Conservation (phyloP, 2,113 vertebrate genomes). For the Myrmecophaga tridactyla region DNA sequence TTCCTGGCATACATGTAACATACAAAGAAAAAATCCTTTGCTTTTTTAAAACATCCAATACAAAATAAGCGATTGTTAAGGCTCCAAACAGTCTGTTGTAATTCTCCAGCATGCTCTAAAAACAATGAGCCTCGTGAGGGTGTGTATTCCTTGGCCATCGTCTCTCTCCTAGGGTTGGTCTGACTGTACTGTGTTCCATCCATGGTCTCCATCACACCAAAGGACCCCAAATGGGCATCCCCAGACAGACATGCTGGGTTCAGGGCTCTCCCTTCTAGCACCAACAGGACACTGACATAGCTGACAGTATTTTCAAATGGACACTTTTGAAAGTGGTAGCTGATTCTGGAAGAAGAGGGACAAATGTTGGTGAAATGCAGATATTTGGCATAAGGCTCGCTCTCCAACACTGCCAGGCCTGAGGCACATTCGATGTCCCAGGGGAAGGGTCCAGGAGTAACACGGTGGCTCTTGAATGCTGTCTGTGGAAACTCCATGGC, state of each 20-base stretch:
- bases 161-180: not conserved
- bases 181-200: constrained; percentile 37
- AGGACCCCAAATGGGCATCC: not conserved
- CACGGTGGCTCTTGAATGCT: not conserved
- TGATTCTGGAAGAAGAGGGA: not conserved
- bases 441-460: not conserved
- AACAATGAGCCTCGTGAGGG: constrained; percentile 62
- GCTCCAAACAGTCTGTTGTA: constrained; percentile 75
- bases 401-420: not conserved
- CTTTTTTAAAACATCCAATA: constrained; percentile 69
- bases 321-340: not conserved
- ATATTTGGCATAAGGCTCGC: not conserved
- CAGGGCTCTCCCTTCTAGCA: not conserved
- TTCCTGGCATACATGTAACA: constrained; percentile 72
- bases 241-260: not conserved
- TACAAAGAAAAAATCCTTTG: constrained; percentile 59
- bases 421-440: not conserved
- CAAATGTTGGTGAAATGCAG: not conserved
- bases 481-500: not conserved
- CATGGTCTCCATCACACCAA: not conserved
- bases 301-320: not conserved
- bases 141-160: constrained; percentile 60
- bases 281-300: not conserved
- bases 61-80: constrained; percentile 74
- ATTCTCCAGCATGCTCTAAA: constrained; percentile 66